Evolutionary conservation across 2,797 vertebrate genomes (phyloP).

Genomic region (Ptychadena robeensis): DNA sequence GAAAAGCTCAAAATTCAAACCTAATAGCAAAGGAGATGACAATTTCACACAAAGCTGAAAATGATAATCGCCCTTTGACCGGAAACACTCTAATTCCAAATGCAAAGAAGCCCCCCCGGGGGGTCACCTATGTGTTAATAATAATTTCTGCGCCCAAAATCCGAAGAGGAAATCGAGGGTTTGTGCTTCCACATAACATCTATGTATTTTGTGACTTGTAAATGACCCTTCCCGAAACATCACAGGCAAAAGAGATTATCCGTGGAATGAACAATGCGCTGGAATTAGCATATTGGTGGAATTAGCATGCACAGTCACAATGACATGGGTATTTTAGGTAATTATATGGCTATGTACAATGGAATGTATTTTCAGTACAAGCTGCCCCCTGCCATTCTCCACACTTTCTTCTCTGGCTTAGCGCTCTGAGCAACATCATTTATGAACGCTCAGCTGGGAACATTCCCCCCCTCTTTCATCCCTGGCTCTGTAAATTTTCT

Average conservation of each 20-base stretch:
- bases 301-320: constrained; percentile 37
- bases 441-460: constrained; percentile 28
- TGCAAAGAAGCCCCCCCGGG: background rate
- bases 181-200: background rate
- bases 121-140: background rate
- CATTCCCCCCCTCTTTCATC: constrained; percentile 31
- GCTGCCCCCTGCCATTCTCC: constrained; percentile 20
- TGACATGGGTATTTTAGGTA: constrained; percentile 37
- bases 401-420: constrained; percentile 13
- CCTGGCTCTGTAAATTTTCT: constrained; percentile 15
- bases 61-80: background rate
- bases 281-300: constrained; percentile 15
- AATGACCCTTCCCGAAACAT: background rate
- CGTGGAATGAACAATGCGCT: background rate
- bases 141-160: background rate
- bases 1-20: background rate
- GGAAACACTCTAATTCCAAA: background rate
- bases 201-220: background rate
- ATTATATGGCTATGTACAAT: constrained; percentile 31
- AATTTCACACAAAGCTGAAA: background rate
- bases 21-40: background rate
- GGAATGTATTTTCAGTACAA: constrained; percentile 23
- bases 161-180: background rate
- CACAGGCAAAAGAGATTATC: background rate
- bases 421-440: constrained; percentile 17